phyloP scores from a whole-genome alignment of 2,888 invertebrate genomes.

The Endotricha flammealis region DNA sequence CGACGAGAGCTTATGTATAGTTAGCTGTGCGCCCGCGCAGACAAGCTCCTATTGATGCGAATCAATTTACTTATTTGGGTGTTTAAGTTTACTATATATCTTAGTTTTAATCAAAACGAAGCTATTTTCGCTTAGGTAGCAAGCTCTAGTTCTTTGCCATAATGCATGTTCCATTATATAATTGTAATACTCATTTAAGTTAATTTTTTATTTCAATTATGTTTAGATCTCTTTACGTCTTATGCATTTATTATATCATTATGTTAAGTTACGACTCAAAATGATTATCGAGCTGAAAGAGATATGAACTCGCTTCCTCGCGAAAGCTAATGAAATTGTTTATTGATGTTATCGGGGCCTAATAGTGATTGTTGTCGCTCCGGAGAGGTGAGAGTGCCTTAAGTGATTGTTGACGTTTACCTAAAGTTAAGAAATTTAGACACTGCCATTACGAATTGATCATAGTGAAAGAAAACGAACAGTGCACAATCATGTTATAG shows the following conservation, averaged over 20 bases:
- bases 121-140: conserved; percentile 75
- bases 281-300: conserved; percentile 31
- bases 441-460: conserved; percentile 52
- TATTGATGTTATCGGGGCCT: conserved; percentile 51
- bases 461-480: conserved; percentile 23
- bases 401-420: conserved; percentile 40
- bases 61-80: conserved; percentile 12
- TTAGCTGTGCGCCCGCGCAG: not conserved
- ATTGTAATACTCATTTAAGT: conserved; percentile 76
- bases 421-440: conserved; percentile 18
- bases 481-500: conserved; percentile 44
- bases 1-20: conserved; percentile 2
- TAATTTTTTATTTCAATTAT: conserved; percentile 70
- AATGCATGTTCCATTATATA: conserved; percentile 77
- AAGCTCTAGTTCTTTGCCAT: conserved; percentile 77
- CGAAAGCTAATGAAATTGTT: conserved; percentile 40
- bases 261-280: conserved; percentile 45
- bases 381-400: conserved; percentile 55
- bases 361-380: conserved; percentile 42
- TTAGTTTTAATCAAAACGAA: conserved; percentile 65
- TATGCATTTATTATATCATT: conserved; percentile 72
- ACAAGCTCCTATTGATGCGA: not conserved
- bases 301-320: conserved; percentile 51
- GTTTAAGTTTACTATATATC: conserved; percentile 44
- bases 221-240: conserved; percentile 77